Base-by-base conservation (phyloP, 1,140 invertebrate species). In the Aphelinus atriplicis region DNA sequence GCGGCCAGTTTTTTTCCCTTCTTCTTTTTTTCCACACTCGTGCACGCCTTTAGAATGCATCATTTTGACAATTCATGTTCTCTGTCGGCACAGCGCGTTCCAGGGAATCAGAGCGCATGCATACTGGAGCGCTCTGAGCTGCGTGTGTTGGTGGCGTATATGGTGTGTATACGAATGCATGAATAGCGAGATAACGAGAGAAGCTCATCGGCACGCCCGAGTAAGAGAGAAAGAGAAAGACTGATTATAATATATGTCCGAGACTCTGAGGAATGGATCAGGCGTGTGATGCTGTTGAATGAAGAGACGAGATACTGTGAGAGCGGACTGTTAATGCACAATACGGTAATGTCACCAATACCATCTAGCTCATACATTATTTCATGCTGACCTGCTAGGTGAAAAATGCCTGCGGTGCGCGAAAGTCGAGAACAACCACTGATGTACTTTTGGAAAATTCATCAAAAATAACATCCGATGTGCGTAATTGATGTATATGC, bases 261-360 rank as follows among this genome's bases (percentile, higher is more conserved):
- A 55, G 26, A 26, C 26, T 26, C 26, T 26, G 7, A 55, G 64
- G 50, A 7, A 55, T 68, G 46, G 45, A 58, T 53, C 65, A 48
- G 10, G 26, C 63, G 63, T 65, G 48, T 48, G 10, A 7, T 26
- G 26, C 26, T 26, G 7, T 69, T 61, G 67, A 69, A 69, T 69
- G 56, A 50, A 50, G 47, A 69, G 45, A 46, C n/a, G 51, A 60
- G 42, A 60, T 45, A 58, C 58, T n/a, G 58, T 42, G n/a, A 60
- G 42, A 26, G 26, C 26, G 26, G 26, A 1, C 51, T 48, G 56
- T 70, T 47, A 70, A 60, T 45, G 50, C 50, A 53, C 26, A 45
- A 1, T 9, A 64, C 61, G 68, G 58, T 71, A 71, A 71, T 26
- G 68, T 26, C 46, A 3, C 6, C 26, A 26, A 26, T 26, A 26